Evolutionary conservation across 1,140 invertebrate genomes (phyloP).

Genomic region (Tetranychus cinnabarinus): DNA sequence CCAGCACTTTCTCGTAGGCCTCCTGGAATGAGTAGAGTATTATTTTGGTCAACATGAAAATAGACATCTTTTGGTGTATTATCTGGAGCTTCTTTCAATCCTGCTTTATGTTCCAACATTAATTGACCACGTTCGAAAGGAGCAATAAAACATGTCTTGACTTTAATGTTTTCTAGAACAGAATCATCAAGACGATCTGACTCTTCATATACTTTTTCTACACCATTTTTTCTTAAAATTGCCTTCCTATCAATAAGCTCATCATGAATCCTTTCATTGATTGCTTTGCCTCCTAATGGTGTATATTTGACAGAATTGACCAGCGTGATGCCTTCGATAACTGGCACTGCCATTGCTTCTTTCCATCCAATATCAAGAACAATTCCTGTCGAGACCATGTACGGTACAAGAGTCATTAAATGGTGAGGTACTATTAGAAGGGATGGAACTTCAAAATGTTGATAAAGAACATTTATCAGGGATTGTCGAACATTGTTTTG

Average conservation of each 20-base stretch:
- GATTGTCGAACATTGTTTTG: conserved; percentile 58
- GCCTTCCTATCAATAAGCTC: conserved; percentile 6
- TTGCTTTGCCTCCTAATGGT: conserved; percentile 37
- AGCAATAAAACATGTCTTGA: conserved; percentile 55
- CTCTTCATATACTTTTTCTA: background rate
- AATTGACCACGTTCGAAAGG: conserved; percentile 37
- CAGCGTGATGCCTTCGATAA: conserved; percentile 53
- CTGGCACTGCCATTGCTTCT: conserved; percentile 52
- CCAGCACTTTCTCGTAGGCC: conserved; percentile 43
- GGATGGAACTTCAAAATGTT: conserved; percentile 28
- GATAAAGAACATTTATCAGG: background rate
- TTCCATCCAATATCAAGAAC: conserved; percentile 66
- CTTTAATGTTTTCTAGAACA: conserved; percentile 29
- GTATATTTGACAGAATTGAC: conserved; percentile 51
- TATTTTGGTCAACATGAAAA: conserved; percentile 41
- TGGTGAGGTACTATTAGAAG: conserved; percentile 49
- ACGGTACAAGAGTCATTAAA: conserved; percentile 45
- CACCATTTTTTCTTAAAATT: background rate
- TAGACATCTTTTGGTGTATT: conserved; percentile 26
- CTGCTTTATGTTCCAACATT: conserved; percentile 20
- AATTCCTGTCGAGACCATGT: conserved; percentile 48
- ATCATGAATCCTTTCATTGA: conserved; percentile 25
- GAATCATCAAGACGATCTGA: conserved; percentile 14
- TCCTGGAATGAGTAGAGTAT: conserved; percentile 38
- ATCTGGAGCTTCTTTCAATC: conserved; percentile 12